Evolutionary conservation across 2,888 invertebrate species (phyloP).

Genomic region (Monochamus alternatus): DNA sequence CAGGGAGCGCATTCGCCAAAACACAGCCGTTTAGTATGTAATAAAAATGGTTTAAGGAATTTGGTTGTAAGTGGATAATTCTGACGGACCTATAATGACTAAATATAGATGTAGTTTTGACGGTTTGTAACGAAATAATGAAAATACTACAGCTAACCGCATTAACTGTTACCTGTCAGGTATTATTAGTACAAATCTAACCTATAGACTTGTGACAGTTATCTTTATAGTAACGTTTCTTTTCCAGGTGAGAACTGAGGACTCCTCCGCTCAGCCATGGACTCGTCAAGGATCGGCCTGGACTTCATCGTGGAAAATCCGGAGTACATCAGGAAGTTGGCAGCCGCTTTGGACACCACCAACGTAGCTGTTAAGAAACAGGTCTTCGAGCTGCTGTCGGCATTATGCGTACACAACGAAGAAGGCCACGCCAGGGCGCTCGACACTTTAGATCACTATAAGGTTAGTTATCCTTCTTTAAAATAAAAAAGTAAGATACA

Average conservation of each 20-base stretch:
- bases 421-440: constrained; percentile 91
- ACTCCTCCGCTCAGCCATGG: constrained; percentile 74
- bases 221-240: neutral
- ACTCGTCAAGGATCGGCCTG: constrained; percentile 89
- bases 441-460: constrained; percentile 93
- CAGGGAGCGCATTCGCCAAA: too few relatives aligned
- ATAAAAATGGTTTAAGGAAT: too few relatives aligned
- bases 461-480: constrained; percentile 75
- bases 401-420: constrained; percentile 93
- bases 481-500: neutral
- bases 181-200: too few relatives aligned
- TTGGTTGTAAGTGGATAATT: too few relatives aligned
- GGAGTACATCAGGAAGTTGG: constrained; percentile 92
- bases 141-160: too few relatives aligned
- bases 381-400: constrained; percentile 95
- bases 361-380: constrained; percentile 96
- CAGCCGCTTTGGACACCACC: constrained; percentile 92
- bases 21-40: too few relatives aligned
- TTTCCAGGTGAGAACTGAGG: constrained; percentile 51
- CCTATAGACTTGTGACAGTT: too few relatives aligned
- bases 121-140: too few relatives aligned
- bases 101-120: too few relatives aligned
- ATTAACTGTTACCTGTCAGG: too few relatives aligned
- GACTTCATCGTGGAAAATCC: constrained; percentile 96
- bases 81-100: too few relatives aligned